These are phyloP conservation scores for Artibeus lituratus DNA, from an alignment of 2,797 vertebrate genomes.

Conservation along the genomic window DNA sequence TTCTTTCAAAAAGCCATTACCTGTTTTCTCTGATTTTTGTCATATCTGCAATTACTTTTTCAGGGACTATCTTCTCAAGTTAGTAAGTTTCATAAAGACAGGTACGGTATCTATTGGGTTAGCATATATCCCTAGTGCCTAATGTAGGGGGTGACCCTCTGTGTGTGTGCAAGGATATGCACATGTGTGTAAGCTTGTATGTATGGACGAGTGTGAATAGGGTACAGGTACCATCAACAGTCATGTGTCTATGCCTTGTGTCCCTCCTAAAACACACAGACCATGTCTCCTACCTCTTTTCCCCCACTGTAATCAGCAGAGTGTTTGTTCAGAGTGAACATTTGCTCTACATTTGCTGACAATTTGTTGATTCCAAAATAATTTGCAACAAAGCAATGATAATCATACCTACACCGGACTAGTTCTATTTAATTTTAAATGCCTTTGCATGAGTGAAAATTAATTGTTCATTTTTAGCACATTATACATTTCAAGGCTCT, in stretches of 20 bases:
- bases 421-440: constrained; percentile 58
- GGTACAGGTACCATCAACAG: background rate
- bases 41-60: background rate
- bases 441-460: constrained; percentile 46
- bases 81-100: background rate
- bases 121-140: background rate
- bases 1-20: background rate
- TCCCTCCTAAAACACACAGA: background rate
- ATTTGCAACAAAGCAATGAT: constrained; percentile 20
- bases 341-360: background rate
- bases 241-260: background rate
- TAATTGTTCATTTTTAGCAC: constrained; percentile 60
- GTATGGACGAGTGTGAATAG: background rate
- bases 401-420: constrained; percentile 15
- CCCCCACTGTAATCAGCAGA: background rate
- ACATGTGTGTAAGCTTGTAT: background rate
- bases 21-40: background rate
- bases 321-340: constrained; percentile 7
- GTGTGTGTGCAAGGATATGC: background rate
- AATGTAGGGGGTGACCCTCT: background rate
- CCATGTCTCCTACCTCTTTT: background rate
- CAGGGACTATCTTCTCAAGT: background rate
- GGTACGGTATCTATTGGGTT: background rate
- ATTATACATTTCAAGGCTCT: constrained; percentile 30
- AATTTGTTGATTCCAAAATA: constrained; percentile 40